phyloP scores from a whole-genome alignment of 1,140 invertebrate genomes.

The Yoshiicerus persimilis region DNA sequence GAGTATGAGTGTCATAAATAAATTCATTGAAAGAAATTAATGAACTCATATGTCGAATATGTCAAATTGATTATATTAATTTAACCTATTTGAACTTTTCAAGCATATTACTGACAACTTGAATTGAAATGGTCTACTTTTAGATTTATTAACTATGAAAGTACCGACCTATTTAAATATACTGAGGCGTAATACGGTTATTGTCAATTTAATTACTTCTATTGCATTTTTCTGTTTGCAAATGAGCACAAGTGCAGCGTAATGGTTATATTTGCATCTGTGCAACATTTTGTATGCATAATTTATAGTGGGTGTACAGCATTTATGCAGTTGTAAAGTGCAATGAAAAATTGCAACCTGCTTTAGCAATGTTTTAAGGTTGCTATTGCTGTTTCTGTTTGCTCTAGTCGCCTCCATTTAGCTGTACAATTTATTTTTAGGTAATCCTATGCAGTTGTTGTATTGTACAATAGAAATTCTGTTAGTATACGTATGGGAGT shows the following conservation, averaged over 20 bases:
- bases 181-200: background rate
- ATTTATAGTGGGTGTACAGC: too few species aligned
- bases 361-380: too few species aligned
- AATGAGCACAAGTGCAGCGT: too few species aligned
- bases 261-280: background rate
- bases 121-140: background rate
- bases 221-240: background rate
- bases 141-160: background rate
- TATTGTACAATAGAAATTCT: background rate
- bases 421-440: background rate
- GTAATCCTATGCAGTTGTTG: background rate
- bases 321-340: background rate
- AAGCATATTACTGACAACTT: background rate
- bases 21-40: background rate
- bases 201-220: background rate
- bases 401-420: too few species aligned
- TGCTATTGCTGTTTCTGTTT: too few species aligned
- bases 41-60: background rate
- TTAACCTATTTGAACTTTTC: background rate
- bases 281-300: background rate
- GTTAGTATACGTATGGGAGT: too few species aligned
- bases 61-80: background rate
- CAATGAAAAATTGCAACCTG: background rate
- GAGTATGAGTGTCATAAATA: background rate
- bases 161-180: background rate